Percentiles rank a stretch among this genome's conserved stretches.
Conservation (phyloP, 2,113 vertebrate species). For the Hippocampus comes region DNA sequence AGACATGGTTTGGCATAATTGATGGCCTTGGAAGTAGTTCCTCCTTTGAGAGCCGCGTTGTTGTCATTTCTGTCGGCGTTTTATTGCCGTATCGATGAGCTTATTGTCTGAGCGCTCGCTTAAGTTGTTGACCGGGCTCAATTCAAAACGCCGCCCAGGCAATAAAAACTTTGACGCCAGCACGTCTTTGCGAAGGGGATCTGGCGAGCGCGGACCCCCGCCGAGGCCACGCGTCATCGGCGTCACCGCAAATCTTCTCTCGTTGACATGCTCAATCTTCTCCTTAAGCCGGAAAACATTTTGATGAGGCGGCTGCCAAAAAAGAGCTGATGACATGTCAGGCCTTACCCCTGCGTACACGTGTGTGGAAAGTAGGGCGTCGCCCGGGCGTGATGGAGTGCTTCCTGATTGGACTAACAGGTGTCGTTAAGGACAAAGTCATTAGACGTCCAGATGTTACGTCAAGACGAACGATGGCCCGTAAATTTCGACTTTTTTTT, state of each 20-base stretch:
- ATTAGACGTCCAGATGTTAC: constrained; percentile 84
- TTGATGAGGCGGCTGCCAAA: background rate
- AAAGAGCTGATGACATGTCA: background rate
- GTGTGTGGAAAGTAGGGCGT: constrained; percentile 2
- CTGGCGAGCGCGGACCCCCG: background rate
- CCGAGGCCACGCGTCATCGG: background rate
- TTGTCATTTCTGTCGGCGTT: background rate
- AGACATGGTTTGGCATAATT: background rate
- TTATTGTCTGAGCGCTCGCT: background rate
- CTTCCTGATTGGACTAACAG: constrained; percentile 79
- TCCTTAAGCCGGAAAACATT: constrained; percentile 2
- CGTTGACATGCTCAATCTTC: background rate
- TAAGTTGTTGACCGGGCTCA: background rate
- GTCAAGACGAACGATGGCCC: constrained; percentile 37
- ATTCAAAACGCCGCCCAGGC: constrained; percentile 1
- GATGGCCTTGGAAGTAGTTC: background rate
- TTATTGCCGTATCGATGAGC: background rate
- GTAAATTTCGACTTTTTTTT: constrained; percentile 77
- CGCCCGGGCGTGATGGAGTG: constrained; percentile 71
- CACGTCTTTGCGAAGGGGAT: background rate
- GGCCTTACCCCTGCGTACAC: background rate
- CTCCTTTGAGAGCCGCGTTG: background rate
- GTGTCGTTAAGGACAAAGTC: constrained; percentile 81
- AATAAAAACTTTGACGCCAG: background rate
- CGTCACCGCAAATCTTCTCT: background rate